Percentiles rank a stretch among this genome's conserved stretches.
Conservation (phyloP, 1,140 invertebrate species). For the Papilio dardanus region DNA sequence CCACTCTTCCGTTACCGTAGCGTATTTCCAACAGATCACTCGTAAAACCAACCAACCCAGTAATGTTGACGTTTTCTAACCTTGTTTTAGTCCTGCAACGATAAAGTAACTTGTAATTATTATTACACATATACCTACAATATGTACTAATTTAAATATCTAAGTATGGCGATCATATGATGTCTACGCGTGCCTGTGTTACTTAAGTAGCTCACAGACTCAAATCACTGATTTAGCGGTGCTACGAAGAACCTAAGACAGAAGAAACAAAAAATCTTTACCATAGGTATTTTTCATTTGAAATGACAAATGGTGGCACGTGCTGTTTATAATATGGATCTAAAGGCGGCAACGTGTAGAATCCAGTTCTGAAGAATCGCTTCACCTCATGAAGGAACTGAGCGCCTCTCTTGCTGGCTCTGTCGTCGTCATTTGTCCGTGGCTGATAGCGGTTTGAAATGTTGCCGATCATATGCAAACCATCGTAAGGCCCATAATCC, state of each 20-base stretch:
- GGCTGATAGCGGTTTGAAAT: neutral
- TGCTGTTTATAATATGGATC: slow-evolving; percentile 5
- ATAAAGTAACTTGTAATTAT: neutral
- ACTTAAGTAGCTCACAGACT: no score
- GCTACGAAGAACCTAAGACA: no score
- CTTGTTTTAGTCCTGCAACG: neutral
- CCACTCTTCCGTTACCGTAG: neutral
- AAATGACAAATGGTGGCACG: neutral
- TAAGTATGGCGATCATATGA: no score
- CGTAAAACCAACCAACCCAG: neutral
- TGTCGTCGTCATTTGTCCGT: neutral
- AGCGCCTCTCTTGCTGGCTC: neutral
- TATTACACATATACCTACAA: no score
- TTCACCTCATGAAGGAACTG: neutral
- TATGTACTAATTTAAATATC: neutral
- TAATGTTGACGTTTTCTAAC: neutral
- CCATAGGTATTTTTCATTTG: neutral
- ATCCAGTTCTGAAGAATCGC: neutral
- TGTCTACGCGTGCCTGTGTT: neutral
- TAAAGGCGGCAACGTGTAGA: slow-evolving; percentile 10
- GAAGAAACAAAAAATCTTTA: neutral
- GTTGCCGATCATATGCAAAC: slow-evolving; percentile 13
- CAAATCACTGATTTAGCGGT: no score
- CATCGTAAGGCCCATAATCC: slow-evolving; percentile 18
- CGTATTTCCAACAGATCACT: neutral